Evolutionary conservation across 2,888 invertebrate species (phyloP), one percentile per base, ranked within the genome.

Genomic region (Oasisia sp.): DNA sequence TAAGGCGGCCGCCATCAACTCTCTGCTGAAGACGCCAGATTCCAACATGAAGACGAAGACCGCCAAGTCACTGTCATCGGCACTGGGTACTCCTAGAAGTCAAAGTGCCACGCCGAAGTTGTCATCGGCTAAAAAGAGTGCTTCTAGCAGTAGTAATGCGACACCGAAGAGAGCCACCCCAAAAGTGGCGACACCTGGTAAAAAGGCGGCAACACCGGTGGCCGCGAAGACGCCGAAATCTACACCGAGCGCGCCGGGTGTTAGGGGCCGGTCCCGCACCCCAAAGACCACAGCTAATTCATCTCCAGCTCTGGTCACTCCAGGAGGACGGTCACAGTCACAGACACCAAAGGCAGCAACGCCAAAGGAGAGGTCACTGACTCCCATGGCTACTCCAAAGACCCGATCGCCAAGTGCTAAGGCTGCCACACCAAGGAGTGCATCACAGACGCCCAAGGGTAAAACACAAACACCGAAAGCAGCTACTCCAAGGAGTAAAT

Each of bases 1-100:
- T 89, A 93, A 93, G 92, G 92, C n/a, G 89, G 91, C 32, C 27
- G 74, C 74, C 74, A 74, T 74, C 19, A n/a, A 74, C 74, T 19
- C 19, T 27, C 27, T 27, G 74, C 27, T 74, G 27, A 74, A 74
- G 74, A 74, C 74, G 27, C 74, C 74, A n/a, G 74, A 74, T 19
- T 74, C 74, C 14, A 74, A 74, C 74, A 74, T 19, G n/a, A 74
- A 74, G 74, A 74, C 27, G 74, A 74, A 74, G n/a, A 74, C 74
- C 27, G 27, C 74, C 74, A 19, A 74, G 74, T 74, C 74, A 27
- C 19, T 27, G 27, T n/a, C n/a, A 7, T 19, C 74, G 27, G 74
- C 27, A 74, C n/a, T 74, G 27, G 74, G 19, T 7, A 74, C 27
- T 0, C 74, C 74, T 27, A 74, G n/a, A n/a, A 74, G 74, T 74